Evolutionary conservation across 1,140 invertebrate genomes (phyloP), one percentile per base, ranked within the genome.

Genomic region (Listronotus oregonensis): DNA sequence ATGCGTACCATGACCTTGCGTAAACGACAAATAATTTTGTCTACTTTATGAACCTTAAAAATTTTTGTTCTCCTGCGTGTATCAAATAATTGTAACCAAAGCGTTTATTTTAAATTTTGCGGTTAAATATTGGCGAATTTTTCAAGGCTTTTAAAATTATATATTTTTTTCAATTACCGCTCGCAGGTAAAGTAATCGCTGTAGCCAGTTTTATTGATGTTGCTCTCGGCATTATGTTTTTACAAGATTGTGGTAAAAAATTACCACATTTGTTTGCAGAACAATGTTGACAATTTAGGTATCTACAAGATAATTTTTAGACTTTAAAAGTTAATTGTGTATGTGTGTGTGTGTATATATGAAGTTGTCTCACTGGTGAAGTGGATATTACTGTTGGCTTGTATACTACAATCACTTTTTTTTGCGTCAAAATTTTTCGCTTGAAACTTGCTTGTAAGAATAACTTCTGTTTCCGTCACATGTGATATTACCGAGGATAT

Each of bases 51-150:
- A 59, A 59, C 43, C 57, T n/a, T 59, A 37, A 47, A 49, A 10
- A 56, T 18, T 27, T 59, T 47, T 32, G 44, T 49, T 59, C 49
- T 49, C 57, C 57, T 49, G 44, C 7, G 21, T 14, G 12, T 27
- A 15, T 17, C 3, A 8, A 59, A 12, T 27, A 12, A 8, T 27
- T 14, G 18, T 32, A 47, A 14, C 17, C 9, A 42, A 51, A 51
- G 10, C 8, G 7, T 51, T 59, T 61, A 42, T 51, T 37, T 44
- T 15, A n/a, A 42, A 61, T 51, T 39, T 43, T 61, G 59, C 47
- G 46, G 59, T 61, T 52, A 14, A 61, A 31, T 61, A 61, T 51
- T 15, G 21, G 47, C 15, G 31, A 61, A 61, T 51, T 61, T 61
- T 42, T 61, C 59, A 61, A 61, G 59, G 59, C 42, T 42, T 43